Conservation (phyloP, 53 echinoderm and acorn worm species). For the Apostichopus leukothele region DNA sequence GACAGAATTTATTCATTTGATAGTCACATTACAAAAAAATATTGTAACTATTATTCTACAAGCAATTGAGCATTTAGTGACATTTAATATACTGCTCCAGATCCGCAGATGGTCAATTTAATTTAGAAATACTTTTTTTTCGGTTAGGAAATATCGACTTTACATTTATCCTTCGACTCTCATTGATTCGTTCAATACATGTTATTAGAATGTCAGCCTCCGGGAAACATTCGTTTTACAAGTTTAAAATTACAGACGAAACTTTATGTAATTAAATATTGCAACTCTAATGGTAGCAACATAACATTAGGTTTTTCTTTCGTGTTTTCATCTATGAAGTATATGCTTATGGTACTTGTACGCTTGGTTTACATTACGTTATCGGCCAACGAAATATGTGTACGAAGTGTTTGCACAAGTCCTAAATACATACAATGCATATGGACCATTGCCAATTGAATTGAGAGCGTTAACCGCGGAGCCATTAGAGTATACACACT, state of each 20-base stretch:
- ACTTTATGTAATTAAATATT: not conserved
- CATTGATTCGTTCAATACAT: not conserved
- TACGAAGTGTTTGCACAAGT: constrained; percentile 23
- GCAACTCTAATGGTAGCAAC: not conserved
- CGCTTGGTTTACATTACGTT: not conserved
- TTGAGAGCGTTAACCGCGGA: not conserved
- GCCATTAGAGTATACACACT: not conserved
- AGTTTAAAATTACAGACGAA: not conserved
- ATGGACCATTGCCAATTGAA: constrained; percentile 6
- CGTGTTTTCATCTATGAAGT: not conserved
- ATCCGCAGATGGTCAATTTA: no score
- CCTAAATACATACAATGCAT: constrained; percentile 17
- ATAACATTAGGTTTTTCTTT: not conserved
- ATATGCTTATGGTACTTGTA: not conserved
- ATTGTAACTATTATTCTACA: no score
- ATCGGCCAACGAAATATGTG: not conserved
- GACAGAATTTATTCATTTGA: no score
- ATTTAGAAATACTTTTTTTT: no score
- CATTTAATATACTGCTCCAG: no score
- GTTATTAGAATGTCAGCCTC: not conserved
- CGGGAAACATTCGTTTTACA: not conserved
- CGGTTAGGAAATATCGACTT: no score
- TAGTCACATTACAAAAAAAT: no score
- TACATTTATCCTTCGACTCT: no score
- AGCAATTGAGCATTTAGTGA: no score